These are phyloP conservation scores for Atta texana DNA, from an alignment of 1,140 invertebrate genomes.

Conservation along the genomic window DNA sequence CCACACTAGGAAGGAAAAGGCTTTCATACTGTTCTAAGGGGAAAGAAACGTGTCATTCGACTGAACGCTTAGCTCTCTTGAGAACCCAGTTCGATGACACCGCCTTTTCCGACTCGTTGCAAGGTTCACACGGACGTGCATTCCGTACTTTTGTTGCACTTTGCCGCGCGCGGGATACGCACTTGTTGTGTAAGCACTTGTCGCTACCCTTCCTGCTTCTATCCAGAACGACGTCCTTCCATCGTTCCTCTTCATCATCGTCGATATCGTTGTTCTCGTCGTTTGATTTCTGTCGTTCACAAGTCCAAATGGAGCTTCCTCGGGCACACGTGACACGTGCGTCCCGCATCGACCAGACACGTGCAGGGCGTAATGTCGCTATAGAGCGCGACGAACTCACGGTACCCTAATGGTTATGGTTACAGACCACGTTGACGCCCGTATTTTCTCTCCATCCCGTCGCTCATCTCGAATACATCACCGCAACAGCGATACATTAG, in stretches of 20 bases:
- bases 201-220: conserved; percentile 66
- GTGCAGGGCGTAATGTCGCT: conserved; percentile 62
- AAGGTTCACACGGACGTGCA: conserved; percentile 68
- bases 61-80: conserved; percentile 33
- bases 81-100: conserved; percentile 59
- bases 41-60: conserved; percentile 56
- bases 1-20: conserved; percentile 37
- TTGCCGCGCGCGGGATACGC: conserved; percentile 74
- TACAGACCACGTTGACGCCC: conserved; percentile 48
- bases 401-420: conserved; percentile 63
- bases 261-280: neutral
- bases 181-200: conserved; percentile 80
- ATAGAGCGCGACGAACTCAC: conserved; percentile 52
- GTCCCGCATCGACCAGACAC: conserved; percentile 74
- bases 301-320: conserved; percentile 61
- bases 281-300: neutral
- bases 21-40: conserved; percentile 37
- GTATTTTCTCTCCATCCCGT: conserved; percentile 24
- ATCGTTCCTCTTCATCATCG: neutral
- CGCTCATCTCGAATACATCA: conserved; percentile 56
- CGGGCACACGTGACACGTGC: conserved; percentile 82
- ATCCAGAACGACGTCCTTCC: conserved; percentile 16
- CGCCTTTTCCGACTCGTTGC: conserved; percentile 73
- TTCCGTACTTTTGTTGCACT: conserved; percentile 65
- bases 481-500: conserved; percentile 39